Conservation (phyloP, 2,113 vertebrate genomes). For the Barnardius zonarius region DNA sequence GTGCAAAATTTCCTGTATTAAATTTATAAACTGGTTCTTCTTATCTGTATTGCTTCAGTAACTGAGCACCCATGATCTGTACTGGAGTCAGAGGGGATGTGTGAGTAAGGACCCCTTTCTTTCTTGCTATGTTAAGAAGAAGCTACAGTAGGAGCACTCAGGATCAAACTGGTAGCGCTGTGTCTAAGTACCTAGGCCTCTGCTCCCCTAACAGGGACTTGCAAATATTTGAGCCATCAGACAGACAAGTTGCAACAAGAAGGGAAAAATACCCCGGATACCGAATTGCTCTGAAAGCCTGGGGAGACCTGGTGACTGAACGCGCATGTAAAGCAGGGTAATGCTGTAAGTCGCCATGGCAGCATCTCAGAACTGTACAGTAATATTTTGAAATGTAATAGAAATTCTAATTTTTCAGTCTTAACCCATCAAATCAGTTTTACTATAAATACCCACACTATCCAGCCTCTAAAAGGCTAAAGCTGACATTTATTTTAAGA, state of each 20-base stretch:
- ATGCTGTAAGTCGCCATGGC: constrained; percentile 36
- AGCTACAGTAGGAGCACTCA: neutral
- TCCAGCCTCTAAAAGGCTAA: constrained; percentile 1
- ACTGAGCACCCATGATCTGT: neutral
- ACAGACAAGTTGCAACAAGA: neutral
- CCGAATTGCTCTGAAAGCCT: neutral
- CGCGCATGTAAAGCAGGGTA: neutral
- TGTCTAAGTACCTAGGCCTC: neutral
- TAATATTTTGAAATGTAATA: constrained; percentile 62
- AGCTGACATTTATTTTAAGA: constrained; percentile 40
- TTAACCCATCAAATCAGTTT: constrained; percentile 41
- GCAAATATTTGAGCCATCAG: neutral
- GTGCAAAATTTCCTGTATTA: neutral
- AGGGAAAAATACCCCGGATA: neutral
- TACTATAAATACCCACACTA: constrained; percentile 47
- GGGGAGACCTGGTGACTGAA: neutral
- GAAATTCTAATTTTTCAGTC: constrained; percentile 52
- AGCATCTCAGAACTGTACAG: constrained; percentile 33
- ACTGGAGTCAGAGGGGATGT: neutral
- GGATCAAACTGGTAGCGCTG: neutral
- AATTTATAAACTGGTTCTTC: neutral
- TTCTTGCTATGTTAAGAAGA: neutral
- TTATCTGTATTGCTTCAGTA: neutral
- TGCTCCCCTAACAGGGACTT: neutral
- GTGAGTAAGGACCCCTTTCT: neutral